Percentiles rank a stretch among this genome's conserved stretches.
Conservation (phyloP, 2,888 invertebrate species). For the Pristionchus japonicus region DNA sequence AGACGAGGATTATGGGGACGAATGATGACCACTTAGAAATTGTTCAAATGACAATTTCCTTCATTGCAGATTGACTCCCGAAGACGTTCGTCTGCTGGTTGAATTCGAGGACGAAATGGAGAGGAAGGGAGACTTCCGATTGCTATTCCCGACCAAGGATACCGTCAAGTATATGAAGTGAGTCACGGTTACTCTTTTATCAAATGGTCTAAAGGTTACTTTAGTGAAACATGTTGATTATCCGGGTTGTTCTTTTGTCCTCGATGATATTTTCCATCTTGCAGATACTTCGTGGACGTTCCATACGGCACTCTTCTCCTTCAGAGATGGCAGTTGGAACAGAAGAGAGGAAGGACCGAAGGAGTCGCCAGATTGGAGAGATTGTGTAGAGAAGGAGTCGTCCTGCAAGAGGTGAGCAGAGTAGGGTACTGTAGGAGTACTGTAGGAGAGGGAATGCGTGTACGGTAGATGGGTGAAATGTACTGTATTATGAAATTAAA, state of each 20-base stretch:
- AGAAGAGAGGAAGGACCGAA: slow-evolving; percentile 47
- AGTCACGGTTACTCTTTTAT: slow-evolving; percentile 74
- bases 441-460: not conserved
- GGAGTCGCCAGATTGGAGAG: slow-evolving; percentile 56
- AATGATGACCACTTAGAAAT: too few relatives aligned
- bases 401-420: slow-evolving; percentile 19
- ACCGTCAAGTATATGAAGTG: slow-evolving; percentile 54
- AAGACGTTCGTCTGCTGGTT: slow-evolving; percentile 62
- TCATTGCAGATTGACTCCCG: slow-evolving; percentile 56
- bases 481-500: too few relatives aligned
- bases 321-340: slow-evolving; percentile 66
- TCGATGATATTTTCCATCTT: slow-evolving; percentile 70
- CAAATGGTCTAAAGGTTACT: too few relatives aligned
- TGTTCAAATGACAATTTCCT: slow-evolving; percentile 47
- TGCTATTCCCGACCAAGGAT: slow-evolving; percentile 77
- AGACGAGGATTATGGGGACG: slow-evolving; percentile 48
- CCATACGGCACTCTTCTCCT: slow-evolving; percentile 69
- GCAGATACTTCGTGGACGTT: slow-evolving; percentile 75
- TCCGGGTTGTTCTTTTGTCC: too few relatives aligned
- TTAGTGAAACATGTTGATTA: too few relatives aligned
- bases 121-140: slow-evolving; percentile 77
- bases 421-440: not conserved
- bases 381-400: slow-evolving; percentile 56
- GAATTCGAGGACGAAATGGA: slow-evolving; percentile 76
- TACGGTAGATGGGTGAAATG: too few relatives aligned